Evolutionary conservation across 1,140 invertebrate species (phyloP), one percentile per base, ranked within the genome.

Genomic region (Brevipalpus yothersi): DNA sequence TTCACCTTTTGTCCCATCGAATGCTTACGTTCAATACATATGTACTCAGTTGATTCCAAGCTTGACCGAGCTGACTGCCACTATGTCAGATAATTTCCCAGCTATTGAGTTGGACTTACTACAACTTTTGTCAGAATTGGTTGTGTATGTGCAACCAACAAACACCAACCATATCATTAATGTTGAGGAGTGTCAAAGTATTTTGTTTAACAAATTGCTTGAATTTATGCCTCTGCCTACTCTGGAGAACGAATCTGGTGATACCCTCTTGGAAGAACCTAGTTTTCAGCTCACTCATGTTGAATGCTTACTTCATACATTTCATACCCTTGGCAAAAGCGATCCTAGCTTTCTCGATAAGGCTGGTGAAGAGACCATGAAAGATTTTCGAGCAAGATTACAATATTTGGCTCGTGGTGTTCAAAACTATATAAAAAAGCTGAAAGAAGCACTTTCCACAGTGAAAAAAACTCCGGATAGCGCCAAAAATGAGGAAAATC

Each of bases 351-450:
- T 73, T 95, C 78, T 80, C 42, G 64, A 65, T 43, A 68, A 69
- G 53, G 79, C 79, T 53, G 82, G 93, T 73, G 72, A 79, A 15
- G 80, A 84, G 41, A 77, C 80, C 65, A 72, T 93, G 0, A 93
- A 91, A 71, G 86, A 93, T 68, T 86, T 94, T 64, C 79, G 84
- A 61, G 70, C 85, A 55, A 79, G 79, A 64, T 73, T 96, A 54
- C 87, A 92, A 69, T 95, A 91, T 73, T 84, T 94, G 69, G 88
- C 88, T 0, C 76, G 89, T 61, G 82, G 87, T 15, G 86, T 86
- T 65, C 87, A 93, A 75, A 86, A 83, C 41, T 91, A 90, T 65
- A 86, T 89, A 55, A 91, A 89, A 67, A 86, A 86, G 65, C 69
- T 92, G n/a, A 77, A 83, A 61, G 84, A 87, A 74, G 81, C 83